Base-by-base conservation (phyloP, 1,140 invertebrate genomes). In the Drosophila biarmipes region DNA sequence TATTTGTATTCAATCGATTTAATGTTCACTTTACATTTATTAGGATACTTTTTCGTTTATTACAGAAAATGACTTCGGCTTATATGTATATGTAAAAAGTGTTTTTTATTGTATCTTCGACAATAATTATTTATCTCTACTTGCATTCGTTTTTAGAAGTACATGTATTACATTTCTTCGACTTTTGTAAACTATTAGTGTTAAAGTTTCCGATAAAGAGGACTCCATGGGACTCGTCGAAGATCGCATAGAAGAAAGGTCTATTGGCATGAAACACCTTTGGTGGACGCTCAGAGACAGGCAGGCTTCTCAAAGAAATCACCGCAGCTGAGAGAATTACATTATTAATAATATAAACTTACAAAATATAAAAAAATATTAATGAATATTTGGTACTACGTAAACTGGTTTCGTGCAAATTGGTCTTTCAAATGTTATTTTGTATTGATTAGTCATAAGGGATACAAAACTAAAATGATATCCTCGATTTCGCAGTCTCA, bases 181-280 rank as follows among this genome's bases (percentile, higher is more conserved):
- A 8, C 10, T 31, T 37, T n/a, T 11, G 40, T 21, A 4, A n/a
- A 8, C 1, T 2, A 0, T 7, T 24, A 7, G 6, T 48, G 29
- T 0, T 19, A 12, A 69, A 40, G 15, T 45, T 49, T 4, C 80
- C 80, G 29, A 56, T 46, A 46, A 84, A 86, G 0, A 84, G 51
- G 7, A 40, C 12, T 0, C 80, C 80, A 64, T 86, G 51, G 3
- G 43, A 31, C 1, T 31, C 43, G 37, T 84, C 66, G 31, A 45
- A 77, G 3, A 84, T 80, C 2, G 27, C 29, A 64, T 77, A 84
- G 17, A 61, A 86, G 19, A 84, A 84, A 3, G 81, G 80, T 57
- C 73, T 64, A 19, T 80, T 71, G 12, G 73, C 80, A 52, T 77
- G 55, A 17, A 84, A 84, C 29, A n/a, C 0, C 49, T 61, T 53